A percentile compares a stretch with the other conserved stretches of the same genome.
These are phyloP conservation scores for Pterocles burchelli DNA, from an alignment of 2,113 vertebrate species.

Conservation along the genomic window DNA sequence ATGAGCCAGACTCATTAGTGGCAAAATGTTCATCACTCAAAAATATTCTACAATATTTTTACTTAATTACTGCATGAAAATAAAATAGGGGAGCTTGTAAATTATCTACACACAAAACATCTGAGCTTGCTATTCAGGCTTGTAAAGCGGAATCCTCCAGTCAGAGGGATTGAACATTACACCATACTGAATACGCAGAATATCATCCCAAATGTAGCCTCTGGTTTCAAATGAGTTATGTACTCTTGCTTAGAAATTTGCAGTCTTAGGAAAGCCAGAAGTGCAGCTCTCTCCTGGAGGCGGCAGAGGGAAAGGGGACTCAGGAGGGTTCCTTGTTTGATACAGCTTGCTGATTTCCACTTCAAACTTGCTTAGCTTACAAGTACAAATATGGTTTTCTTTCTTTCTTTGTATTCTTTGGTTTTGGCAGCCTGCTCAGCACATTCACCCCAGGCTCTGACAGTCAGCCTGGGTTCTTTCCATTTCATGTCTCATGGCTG, in stretches of 20 bases:
- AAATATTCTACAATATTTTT: neutral
- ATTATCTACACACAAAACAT: neutral
- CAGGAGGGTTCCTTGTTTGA: neutral
- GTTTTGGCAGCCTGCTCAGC: neutral
- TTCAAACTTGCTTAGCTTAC: neutral
- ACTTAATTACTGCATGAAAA: neutral
- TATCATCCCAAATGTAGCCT: neutral
- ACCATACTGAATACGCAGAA: rapidly evolving
- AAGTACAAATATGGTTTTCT: neutral
- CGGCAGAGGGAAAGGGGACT: neutral
- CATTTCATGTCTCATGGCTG: neutral
- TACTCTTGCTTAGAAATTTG: neutral
- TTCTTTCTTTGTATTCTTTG: neutral
- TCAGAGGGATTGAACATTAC: rapidly evolving
- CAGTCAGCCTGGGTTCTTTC: neutral
- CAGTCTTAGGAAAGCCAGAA: neutral
- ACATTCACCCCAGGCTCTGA: neutral
- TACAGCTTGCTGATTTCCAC: neutral
- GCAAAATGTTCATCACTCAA: neutral
- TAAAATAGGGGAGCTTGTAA: neutral
- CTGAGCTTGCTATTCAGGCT: neutral
- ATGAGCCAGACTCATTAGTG: neutral
- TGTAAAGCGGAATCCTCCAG: neutral
- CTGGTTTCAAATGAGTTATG: neutral
- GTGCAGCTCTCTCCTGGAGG: neutral